Percentiles rank a stretch among this genome's conserved stretches.
These are phyloP conservation scores for Amblyopsis rosae DNA, from an alignment of 2,113 vertebrate species.

Conservation along the genomic window DNA sequence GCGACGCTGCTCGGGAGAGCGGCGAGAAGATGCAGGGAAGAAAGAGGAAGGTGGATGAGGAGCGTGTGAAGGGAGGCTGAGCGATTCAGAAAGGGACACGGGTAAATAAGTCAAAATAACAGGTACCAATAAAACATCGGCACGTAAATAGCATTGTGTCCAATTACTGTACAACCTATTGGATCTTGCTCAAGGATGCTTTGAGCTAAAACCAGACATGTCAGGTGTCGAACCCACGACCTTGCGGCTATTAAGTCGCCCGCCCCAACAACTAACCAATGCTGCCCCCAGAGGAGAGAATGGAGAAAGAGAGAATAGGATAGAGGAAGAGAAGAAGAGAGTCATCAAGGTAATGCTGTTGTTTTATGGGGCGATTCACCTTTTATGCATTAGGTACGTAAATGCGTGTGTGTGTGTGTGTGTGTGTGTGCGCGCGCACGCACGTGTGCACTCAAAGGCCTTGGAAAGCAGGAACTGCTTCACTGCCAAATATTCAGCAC, in stretches of 20 bases:
- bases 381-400: background rate
- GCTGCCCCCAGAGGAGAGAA: background rate
- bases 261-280: background rate
- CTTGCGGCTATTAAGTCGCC: no score
- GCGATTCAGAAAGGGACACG: no score
- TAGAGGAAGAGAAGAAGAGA: background rate
- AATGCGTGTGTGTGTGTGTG: background rate
- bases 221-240: no score
- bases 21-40: background rate
- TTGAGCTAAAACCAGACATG: no score
- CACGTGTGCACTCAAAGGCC: background rate
- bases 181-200: no score
- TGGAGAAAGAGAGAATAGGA: background rate
- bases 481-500: slow-evolving; percentile 8
- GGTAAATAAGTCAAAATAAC: no score
- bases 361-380: slow-evolving; percentile 26
- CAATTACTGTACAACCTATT: no score
- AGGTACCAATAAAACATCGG: no score
- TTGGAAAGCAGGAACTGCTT: slow-evolving; percentile 6
- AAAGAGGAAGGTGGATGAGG: no score
- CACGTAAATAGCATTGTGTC: no score
- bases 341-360: slow-evolving; percentile 16
- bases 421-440: background rate
- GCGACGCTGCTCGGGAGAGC: background rate
- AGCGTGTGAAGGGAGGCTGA: no score